Conservation (phyloP, 1,140 invertebrate species). For the Sipha flava region DNA sequence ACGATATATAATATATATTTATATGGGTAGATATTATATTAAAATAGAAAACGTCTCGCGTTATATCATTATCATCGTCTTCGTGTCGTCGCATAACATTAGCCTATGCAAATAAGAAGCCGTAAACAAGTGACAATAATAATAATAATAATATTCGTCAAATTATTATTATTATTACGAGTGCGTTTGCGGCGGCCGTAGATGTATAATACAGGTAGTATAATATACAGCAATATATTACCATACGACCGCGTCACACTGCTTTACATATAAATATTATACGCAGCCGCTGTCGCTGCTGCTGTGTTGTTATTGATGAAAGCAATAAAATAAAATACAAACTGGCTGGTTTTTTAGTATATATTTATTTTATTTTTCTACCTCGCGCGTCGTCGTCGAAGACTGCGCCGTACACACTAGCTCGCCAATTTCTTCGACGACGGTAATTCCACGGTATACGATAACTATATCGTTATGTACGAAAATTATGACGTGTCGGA, state of each 20-base stretch:
- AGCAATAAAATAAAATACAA: neutral
- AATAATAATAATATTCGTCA: conserved; percentile 9
- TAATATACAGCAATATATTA: conserved; percentile 1
- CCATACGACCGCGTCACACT: neutral
- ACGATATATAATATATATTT: no score
- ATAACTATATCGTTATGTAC: no score
- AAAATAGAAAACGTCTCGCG: neutral
- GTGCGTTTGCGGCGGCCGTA: neutral
- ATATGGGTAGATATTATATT: no score
- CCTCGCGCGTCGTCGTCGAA: neutral
- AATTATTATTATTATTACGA: neutral
- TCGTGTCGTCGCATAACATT: neutral
- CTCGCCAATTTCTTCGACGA: no score
- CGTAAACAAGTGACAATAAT: conserved; percentile 25
- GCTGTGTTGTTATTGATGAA: conserved; percentile 2
- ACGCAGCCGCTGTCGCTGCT: neutral
- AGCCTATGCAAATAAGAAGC: conserved; percentile 20
- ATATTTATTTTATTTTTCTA: neutral
- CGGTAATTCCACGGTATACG: no score
- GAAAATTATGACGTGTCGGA: no score
- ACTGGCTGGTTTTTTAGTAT: neutral
- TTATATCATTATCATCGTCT: neutral
- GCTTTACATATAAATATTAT: no score
- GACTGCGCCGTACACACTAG: neutral
- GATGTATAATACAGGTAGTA: neutral